These are phyloP conservation scores for Ooceraea biroi DNA, from an alignment of 1,140 invertebrate species.

Conservation along the genomic window DNA sequence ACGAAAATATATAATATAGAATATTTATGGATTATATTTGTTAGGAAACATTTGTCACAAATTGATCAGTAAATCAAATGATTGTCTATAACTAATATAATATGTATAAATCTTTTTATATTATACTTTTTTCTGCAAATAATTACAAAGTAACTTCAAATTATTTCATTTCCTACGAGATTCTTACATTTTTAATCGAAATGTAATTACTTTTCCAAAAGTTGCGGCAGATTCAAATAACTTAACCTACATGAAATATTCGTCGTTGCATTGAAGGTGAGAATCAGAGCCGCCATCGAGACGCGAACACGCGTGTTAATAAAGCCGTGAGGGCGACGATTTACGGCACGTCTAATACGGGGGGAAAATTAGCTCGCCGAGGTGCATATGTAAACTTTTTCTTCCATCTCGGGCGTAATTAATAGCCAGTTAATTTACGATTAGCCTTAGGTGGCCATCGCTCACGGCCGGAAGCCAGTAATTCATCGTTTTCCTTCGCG, in stretches of 20 bases:
- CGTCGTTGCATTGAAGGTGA: background rate
- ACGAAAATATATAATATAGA: no score
- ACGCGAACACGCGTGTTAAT: background rate
- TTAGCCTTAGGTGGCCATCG: conserved; percentile 39
- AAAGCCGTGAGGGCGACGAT: conserved; percentile 49
- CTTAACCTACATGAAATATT: background rate
- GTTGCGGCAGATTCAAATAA: background rate
- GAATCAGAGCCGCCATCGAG: conserved; percentile 1
- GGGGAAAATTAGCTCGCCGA: conserved; percentile 55
- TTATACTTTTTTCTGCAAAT: no score
- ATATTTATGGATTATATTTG: no score
- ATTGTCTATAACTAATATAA: no score
- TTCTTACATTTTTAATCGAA: background rate
- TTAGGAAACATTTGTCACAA: no score
- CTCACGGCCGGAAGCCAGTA: conserved; percentile 39
- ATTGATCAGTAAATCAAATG: no score
- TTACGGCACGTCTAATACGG: conserved; percentile 52
- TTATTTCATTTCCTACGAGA: no score
- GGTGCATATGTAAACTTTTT: conserved; percentile 64
- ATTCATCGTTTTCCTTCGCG: conserved; percentile 45
- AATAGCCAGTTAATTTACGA: conserved; percentile 67
- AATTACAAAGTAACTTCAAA: no score
- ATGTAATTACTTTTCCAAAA: background rate
- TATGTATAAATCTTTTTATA: no score
- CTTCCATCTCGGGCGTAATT: conserved; percentile 55